A percentile compares a stretch with the other conserved stretches of the same genome.
Evolutionary conservation across 2,113 vertebrate genomes (phyloP).

Genomic region (Haemorhous mexicanus): DNA sequence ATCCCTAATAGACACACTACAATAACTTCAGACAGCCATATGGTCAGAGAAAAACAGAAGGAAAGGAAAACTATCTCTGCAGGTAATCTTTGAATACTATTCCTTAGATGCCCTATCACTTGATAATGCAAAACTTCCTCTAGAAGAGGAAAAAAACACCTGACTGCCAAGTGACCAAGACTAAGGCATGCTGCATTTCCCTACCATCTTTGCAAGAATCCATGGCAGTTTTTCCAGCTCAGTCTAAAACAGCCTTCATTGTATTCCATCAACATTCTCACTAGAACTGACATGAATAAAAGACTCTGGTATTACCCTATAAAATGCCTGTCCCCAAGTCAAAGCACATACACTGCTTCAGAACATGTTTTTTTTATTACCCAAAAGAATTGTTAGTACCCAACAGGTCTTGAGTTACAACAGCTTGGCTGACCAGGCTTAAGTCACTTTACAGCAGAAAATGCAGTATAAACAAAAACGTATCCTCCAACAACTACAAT

Average conservation of each 20-base stretch:
- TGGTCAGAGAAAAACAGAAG: not conserved
- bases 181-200: not conserved
- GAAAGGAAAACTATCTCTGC: not conserved
- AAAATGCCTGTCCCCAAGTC: constrained; percentile 12
- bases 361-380: not conserved
- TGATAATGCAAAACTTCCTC: not conserved
- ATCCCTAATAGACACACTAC: not conserved
- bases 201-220: not conserved
- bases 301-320: constrained; percentile 1
- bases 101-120: not conserved
- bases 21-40: not conserved
- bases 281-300: not conserved
- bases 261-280: constrained; percentile 4
- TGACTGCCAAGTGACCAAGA: not conserved
- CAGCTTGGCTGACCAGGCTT: not conserved
- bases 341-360: not conserved
- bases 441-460: not conserved
- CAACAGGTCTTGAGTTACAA: constrained; percentile 1
- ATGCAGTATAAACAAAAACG: not conserved
- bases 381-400: not conserved
- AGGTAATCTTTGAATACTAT: not conserved
- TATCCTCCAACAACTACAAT: not conserved
- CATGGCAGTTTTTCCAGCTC: not conserved
- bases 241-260: not conserved
- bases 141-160: not conserved